Evolutionary conservation across 2,113 vertebrate genomes (phyloP), one percentile per base, ranked within the genome.

Genomic region (Redunca redunca): DNA sequence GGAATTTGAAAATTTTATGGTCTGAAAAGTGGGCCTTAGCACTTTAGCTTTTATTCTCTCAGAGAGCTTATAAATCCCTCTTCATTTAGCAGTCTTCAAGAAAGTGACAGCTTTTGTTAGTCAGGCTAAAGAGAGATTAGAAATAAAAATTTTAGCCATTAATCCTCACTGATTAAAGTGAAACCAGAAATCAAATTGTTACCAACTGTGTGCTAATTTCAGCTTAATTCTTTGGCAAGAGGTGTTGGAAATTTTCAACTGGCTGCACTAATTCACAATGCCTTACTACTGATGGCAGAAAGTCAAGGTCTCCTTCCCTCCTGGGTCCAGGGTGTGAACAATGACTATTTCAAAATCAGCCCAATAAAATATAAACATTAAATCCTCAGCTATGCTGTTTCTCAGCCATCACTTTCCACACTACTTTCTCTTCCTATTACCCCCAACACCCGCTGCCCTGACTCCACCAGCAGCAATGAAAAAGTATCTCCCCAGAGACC

Each of bases 121-220:
- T 98, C 88, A 46, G 30, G 84, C 88, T 97, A 95, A 98, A 96
- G 58, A 58, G 6, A 98, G 97, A 97, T 98, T 97, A 97, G 94
- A 97, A 95, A 91, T 97, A 97, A 97, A 98, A 95, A 97, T 86
- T 98, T 94, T 95, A 96, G 98, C 97, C 98, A 98, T 98, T 93
- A 98, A 96, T 90, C 96, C 88, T 97, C 95, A 86, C 98, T 98
- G 98, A 99, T 98, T 98, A 98, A 98, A 99, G 96, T 94, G 98
- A 97, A 98, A 91, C 96, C 83, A 85, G 97, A 89, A 98, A 98
- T 88, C 60, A 99, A 97, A 99, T 98, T 98, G 91, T 96, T 98
- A 98, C 98, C 98, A 98, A 99, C 98, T 98, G 97, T 94, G 92
- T 89, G 91, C 96, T 98, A 96, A 96, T 97, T 98, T 98, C 93